A percentile compares a stretch with the other conserved stretches of the same genome.
Evolutionary conservation across 2,113 vertebrate genomes (phyloP).

Genomic region (Ophthalmolycus amberensis): DNA sequence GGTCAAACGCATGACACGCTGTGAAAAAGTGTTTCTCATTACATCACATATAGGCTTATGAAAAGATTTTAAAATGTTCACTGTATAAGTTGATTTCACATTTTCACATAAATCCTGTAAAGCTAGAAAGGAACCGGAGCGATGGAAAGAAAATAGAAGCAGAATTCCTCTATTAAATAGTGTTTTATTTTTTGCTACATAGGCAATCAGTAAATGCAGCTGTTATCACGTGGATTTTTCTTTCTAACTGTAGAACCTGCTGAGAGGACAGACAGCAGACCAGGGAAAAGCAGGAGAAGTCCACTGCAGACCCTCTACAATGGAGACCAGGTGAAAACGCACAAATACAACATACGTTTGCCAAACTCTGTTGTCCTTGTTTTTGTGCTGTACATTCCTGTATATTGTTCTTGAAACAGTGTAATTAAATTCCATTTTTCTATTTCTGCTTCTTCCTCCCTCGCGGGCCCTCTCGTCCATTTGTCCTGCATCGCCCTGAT

Average conservation of each 20-base stretch:
- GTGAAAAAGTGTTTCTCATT: conserved; percentile 17
- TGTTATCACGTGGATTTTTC: neutral
- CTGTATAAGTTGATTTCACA: conserved; percentile 5
- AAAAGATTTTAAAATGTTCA: conserved; percentile 5
- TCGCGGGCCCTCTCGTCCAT: neutral
- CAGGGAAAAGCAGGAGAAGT: conserved; percentile 84
- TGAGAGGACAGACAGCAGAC: conserved; percentile 71
- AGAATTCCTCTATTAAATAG: neutral
- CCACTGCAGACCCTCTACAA: conserved; percentile 88
- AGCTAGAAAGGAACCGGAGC: neutral
- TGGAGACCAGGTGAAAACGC: conserved; percentile 87
- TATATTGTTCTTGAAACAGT: neutral
- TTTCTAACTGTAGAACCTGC: conserved; percentile 71
- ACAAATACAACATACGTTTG: neutral
- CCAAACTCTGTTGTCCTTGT: neutral
- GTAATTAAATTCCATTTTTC: neutral
- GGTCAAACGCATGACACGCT: conserved; percentile 19
- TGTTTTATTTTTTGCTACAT: neutral
- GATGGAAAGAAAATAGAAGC: neutral
- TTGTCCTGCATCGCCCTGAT: neutral
- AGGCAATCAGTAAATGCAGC: neutral
- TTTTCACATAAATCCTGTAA: neutral
- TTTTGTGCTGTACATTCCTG: neutral
- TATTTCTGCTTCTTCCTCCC: neutral
- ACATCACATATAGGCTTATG: conserved; percentile 10